Conservation (phyloP, 2,888 invertebrate genomes). For the Scrobipalpa atriplicella region DNA sequence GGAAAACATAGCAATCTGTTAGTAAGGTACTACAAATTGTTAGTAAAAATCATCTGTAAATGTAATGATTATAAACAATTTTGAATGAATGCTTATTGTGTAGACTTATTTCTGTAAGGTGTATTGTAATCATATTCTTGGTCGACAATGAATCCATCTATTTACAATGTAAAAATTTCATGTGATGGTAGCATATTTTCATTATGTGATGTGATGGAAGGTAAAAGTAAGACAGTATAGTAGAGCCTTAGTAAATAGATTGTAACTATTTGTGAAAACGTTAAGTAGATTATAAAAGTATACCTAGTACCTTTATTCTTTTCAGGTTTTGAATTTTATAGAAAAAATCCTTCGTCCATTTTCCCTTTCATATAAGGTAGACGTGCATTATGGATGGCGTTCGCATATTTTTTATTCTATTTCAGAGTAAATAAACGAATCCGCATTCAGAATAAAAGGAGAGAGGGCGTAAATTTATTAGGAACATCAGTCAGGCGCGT, state of each 20-base stretch:
- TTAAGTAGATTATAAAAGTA: too few species aligned
- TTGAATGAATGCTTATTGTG: not conserved
- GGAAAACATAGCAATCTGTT: conserved; percentile 74
- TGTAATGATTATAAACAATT: not conserved
- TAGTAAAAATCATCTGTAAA: not conserved
- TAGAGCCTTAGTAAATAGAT: too few species aligned
- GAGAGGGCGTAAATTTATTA: conserved; percentile 50
- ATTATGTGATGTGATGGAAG: too few species aligned
- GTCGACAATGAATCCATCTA: too few species aligned
- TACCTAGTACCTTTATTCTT: too few species aligned
- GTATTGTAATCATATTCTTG: too few species aligned
- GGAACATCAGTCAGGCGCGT: conserved; percentile 54
- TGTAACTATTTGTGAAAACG: too few species aligned
- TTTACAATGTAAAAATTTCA: too few species aligned
- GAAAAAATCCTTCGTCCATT: not conserved
- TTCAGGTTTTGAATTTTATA: not conserved
- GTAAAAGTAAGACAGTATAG: too few species aligned
- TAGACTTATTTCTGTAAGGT: not conserved
- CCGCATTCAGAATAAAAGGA: conserved; percentile 33
- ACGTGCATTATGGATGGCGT: conserved; percentile 26
- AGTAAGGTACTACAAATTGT: conserved; percentile 47
- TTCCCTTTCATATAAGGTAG: not conserved
- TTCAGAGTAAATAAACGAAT: conserved; percentile 28
- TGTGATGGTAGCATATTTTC: too few species aligned
- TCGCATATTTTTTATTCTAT: conserved; percentile 19